Evolutionary conservation across 1,140 invertebrate genomes (phyloP).

Genomic region (Charaxes varanes): DNA sequence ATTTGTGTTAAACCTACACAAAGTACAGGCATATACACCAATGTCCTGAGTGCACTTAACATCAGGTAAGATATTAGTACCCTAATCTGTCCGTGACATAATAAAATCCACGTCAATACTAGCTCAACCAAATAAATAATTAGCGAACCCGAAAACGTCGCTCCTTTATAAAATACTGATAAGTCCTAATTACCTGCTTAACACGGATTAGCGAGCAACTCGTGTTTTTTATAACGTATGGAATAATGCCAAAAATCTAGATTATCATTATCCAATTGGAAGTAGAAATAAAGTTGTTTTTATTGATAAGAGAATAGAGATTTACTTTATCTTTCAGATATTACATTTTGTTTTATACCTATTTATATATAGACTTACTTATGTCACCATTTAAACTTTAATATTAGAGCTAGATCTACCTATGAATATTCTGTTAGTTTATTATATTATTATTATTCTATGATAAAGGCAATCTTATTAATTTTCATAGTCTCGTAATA

Average conservation of each 20-base stretch:
- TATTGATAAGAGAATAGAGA: no score
- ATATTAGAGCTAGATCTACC: no score
- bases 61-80: conserved; percentile 5
- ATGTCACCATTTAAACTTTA: no score
- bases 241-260: conserved; percentile 7
- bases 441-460: no score
- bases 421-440: no score
- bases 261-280: background rate
- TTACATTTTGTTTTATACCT: no score
- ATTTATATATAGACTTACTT: no score
- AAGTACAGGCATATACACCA: background rate
- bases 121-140: conserved; percentile 9
- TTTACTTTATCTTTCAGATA: no score
- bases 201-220: conserved; percentile 4
- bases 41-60: background rate
- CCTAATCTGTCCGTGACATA: no score
- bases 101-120: conserved; percentile 8
- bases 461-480: no score
- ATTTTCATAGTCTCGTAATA: no score
- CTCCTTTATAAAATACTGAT: conserved; percentile 4
- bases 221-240: conserved; percentile 9
- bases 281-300: conserved; percentile 1
- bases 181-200: conserved; percentile 15
- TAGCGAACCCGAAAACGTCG: conserved; percentile 6
- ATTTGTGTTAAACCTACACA: no score